These are phyloP conservation scores for Tinea trinotella DNA, from an alignment of 2,888 invertebrate species.

Conservation along the genomic window DNA sequence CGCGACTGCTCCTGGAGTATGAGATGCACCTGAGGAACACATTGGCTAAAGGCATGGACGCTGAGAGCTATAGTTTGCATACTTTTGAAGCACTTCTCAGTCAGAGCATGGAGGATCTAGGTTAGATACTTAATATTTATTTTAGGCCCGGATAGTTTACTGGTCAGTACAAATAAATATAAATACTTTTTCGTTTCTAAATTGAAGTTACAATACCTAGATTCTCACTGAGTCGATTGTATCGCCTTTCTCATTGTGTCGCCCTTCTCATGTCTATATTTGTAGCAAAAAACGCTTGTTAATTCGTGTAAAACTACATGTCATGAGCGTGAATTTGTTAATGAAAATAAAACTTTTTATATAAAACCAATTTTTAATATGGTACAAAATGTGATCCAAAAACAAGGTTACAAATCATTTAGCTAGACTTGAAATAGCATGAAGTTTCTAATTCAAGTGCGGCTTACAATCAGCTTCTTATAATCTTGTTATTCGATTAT, in stretches of 20 bases:
- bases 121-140: conserved; percentile 51
- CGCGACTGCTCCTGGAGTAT: conserved; percentile 89
- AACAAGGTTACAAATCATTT: background rate
- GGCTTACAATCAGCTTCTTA: background rate
- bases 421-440: background rate
- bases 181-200: background rate
- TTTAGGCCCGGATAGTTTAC: conserved; percentile 1
- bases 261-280: background rate
- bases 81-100: conserved; percentile 93
- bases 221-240: conserved; percentile 12
- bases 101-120: conserved; percentile 96
- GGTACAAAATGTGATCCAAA: background rate
- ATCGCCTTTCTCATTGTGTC: conserved; percentile 8
- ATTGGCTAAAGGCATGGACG: conserved; percentile 94
- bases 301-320: background rate
- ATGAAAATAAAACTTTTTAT: background rate
- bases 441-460: background rate
- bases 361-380: background rate
- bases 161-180: background rate
- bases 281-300: background rate
- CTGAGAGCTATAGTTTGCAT: conserved; percentile 93
- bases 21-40: conserved; percentile 95
- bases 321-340: background rate
- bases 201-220: conserved; percentile 5
- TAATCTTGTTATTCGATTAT: background rate